Evolutionary conservation across 2,113 vertebrate genomes (phyloP), one percentile per base, ranked within the genome.

Genomic region (Sphaerodactylus townsendi): DNA sequence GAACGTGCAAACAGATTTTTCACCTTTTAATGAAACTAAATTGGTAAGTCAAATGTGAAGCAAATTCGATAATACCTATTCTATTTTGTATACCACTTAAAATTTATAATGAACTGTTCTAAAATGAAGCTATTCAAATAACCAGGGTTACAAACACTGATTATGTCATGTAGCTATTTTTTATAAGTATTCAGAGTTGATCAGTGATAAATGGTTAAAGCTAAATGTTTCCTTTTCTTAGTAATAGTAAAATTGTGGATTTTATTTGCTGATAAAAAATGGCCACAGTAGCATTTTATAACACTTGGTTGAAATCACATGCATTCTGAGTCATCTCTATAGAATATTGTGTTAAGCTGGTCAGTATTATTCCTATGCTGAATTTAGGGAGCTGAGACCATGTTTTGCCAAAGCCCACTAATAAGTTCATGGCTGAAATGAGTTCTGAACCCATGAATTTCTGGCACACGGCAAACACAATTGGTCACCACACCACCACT

Each of bases 41-140:
- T 1, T 3, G 1, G 33, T 48, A 41, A 21, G 1, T 77, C 0
- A 39, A 80, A 73, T 53, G 9, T n/a, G 23, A 79, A 64, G 25
- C 78, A 10, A 81, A 75, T 68, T 81, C 30, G 41, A 14, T 41
- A 39, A 1, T 21, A 69, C 48, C 48, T 81, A 48, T 80, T 50
- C 21, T 37, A 15, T 50, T 33, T 15, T 69, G 50, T 69, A 25
- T 44, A n/a, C 71, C 28, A 69, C 35, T 69, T 69, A 69, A 30
- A 0, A 19, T 48, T 30, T 73, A 25, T 11, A 80, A 66, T 17
- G 11, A 37, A 50, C 25, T 2, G 3, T 69, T 35, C 21, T n/a
- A 68, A 66, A 65, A 78, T 50, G 21, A 21, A n/a, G 17, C 6
- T 66, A 21, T 66, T 65, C 15, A 66, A 10, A 65, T 65, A 14